Evolutionary conservation across 2,797 vertebrate genomes (phyloP).

Genomic region (Gymnodraco acuticeps): DNA sequence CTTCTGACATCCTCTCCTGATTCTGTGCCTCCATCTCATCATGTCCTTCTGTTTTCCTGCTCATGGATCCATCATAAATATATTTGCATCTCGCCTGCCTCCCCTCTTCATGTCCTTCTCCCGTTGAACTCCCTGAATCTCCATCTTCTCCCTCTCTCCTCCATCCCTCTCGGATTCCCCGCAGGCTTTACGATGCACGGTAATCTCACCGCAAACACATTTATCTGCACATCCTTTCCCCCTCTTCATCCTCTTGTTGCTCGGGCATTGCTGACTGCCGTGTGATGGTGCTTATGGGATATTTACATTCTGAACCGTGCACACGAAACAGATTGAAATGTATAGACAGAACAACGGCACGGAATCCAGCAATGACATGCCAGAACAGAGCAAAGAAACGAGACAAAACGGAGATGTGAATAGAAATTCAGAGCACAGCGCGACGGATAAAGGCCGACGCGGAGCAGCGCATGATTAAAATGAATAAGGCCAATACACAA

Average conservation of each 20-base stretch:
- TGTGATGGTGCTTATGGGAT: constrained; percentile 42
- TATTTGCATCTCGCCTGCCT: constrained; percentile 43
- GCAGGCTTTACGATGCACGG: constrained; percentile 55
- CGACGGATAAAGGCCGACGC: constrained; percentile 20
- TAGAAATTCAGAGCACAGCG: constrained; percentile 30
- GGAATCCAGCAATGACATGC: background rate
- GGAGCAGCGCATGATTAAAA: constrained; percentile 36
- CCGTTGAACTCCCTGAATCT: constrained; percentile 25
- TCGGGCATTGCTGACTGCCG: constrained; percentile 15
- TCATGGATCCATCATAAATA: constrained; percentile 38
- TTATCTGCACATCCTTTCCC: constrained; percentile 48
- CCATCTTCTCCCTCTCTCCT: constrained; percentile 10
- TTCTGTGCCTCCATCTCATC: constrained; percentile 40
- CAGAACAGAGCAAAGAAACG: background rate
- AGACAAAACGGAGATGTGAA: background rate
- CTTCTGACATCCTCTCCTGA: constrained; percentile 39
- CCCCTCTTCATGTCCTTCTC: constrained; percentile 1
- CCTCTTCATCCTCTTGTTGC: background rate
- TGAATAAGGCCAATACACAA: background rate
- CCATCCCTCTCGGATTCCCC: constrained; percentile 29
- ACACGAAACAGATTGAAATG: constrained; percentile 6
- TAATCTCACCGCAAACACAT: constrained; percentile 65
- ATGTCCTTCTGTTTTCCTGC: constrained; percentile 1
- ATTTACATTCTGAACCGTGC: constrained; percentile 52
- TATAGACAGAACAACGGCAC: background rate